Base-by-base conservation (phyloP, 2,888 invertebrate genomes). In the Lymantria dispar region DNA sequence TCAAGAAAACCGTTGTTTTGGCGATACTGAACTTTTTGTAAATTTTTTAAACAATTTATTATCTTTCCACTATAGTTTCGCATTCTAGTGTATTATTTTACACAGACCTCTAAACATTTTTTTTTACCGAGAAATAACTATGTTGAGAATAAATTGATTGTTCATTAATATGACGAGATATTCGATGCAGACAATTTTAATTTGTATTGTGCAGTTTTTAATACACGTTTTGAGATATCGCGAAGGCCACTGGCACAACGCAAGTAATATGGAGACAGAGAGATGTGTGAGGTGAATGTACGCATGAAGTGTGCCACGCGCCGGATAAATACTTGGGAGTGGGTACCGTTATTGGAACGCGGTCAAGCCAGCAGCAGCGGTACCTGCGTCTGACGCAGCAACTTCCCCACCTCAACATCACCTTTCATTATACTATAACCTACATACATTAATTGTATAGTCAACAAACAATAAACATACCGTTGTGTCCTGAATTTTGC, bases 331-430 rank as follows among this genome's bases (percentile, higher is more conserved):
- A 85, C 88, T 88, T 87, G 87, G 83, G 82, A 84, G 78, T 83
- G 83, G 80, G 78, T 89, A 91, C 90, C 90, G 90, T 91, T 91
- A 91, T 78, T 80, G 87, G 86, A 89, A 87, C 88, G 89, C 90
- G 90, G 90, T 89, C 89, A 90, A 83, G 84, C 84, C 78, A 71
- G 78, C 87, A 82, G 76, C 71, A 70, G 72, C 83, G 77, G 80
- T 82, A 82, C 76, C 76, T 74, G 76, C 75, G 80, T 71, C 74
- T 77, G 73, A 66, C 73, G 67, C 77, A 70, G 70, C 74, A 68
- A 70, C 72, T 62, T 62, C 59, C 70, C 75, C 72, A 73, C 68
- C 61, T 72, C 74, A 48, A 48, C 29, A 72, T 73, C 73, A 74
- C 69, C 73, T 76, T 76, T 75, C 67, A 64, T 70, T 70, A 67